A percentile compares a stretch with the other conserved stretches of the same genome.
Conservation (phyloP, 92 coral and sea anemone genomes). For the Heliopora coerulea region DNA sequence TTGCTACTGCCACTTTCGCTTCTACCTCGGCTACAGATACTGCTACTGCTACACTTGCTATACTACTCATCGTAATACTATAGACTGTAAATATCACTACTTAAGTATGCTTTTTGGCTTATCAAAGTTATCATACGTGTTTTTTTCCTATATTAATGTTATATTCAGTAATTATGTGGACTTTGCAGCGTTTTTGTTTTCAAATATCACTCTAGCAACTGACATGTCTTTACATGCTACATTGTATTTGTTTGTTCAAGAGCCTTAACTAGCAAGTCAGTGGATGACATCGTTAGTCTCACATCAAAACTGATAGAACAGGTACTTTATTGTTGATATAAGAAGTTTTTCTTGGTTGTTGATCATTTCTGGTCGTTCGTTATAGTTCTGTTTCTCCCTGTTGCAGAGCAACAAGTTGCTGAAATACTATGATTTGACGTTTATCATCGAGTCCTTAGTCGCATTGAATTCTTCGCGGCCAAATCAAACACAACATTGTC, state of each 20-base stretch:
- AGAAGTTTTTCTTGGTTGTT: background rate
- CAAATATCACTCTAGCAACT: too few species aligned
- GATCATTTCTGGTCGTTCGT: background rate
- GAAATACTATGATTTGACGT: conserved; percentile 67
- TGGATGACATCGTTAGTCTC: conserved; percentile 15
- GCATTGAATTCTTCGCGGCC: conserved; percentile 82
- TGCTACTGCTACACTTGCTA: too few species aligned
- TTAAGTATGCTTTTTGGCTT: too few species aligned
- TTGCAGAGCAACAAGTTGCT: conserved; percentile 73
- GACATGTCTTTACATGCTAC: too few species aligned
- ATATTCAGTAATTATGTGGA: too few species aligned
- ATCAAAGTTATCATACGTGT: too few species aligned
- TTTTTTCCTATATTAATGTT: too few species aligned
- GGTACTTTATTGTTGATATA: conserved; percentile 7
- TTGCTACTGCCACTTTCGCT: too few species aligned
- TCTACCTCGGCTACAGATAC: too few species aligned
- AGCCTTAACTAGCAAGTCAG: background rate
- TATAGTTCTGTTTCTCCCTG: background rate
- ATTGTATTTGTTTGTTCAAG: conserved; percentile 21
- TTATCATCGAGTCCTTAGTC: conserved; percentile 79
- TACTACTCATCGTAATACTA: too few species aligned
- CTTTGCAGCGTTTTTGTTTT: too few species aligned
- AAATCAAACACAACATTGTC: background rate
- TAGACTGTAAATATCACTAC: too few species aligned
- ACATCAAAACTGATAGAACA: conserved; percentile 18